phyloP scores from a whole-genome alignment of 2,888 invertebrate species.

The Synanthedon myopaeformis region DNA sequence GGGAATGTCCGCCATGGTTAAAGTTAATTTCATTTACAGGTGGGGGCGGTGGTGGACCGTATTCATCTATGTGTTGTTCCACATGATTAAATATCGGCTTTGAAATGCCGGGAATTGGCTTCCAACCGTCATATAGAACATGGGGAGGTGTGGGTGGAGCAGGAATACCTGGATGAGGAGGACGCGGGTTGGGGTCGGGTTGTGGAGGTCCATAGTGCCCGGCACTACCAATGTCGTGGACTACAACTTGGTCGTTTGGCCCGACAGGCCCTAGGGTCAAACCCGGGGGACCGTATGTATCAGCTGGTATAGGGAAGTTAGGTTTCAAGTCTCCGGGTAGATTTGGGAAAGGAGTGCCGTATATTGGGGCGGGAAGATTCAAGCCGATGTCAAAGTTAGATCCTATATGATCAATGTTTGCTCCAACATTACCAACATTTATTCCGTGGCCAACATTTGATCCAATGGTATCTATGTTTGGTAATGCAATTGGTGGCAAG shows the following conservation, averaged over 20 bases:
- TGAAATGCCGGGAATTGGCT: conserved; percentile 79
- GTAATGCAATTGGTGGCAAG: conserved; percentile 16
- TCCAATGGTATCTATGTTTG: conserved; percentile 7
- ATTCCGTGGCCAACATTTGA: neutral
- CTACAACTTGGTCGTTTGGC: conserved; percentile 45
- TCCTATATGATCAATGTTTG: neutral
- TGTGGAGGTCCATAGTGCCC: conserved; percentile 71
- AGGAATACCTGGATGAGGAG: conserved; percentile 76
- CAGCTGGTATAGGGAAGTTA: conserved; percentile 51
- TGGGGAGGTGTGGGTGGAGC: conserved; percentile 82
- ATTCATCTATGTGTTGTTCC: conserved; percentile 25
- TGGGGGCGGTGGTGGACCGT: conserved; percentile 46
- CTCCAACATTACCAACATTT: conserved; percentile 12
- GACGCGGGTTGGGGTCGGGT: conserved; percentile 70
- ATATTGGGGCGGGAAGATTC: conserved; percentile 52
- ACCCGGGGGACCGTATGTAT: conserved; percentile 62
- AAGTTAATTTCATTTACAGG: conserved; percentile 33
- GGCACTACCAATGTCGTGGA: conserved; percentile 38
- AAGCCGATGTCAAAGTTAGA: conserved; percentile 31
- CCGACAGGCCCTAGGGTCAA: conserved; percentile 44
- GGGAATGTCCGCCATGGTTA: conserved; percentile 30
- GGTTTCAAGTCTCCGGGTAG: conserved; percentile 48
- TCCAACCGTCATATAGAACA: conserved; percentile 87
- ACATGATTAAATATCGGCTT: conserved; percentile 43
- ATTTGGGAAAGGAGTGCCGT: conserved; percentile 45